These are phyloP conservation scores for Mactra quadrangularis DNA, from an alignment of 1,140 invertebrate species.

Conservation along the genomic window DNA sequence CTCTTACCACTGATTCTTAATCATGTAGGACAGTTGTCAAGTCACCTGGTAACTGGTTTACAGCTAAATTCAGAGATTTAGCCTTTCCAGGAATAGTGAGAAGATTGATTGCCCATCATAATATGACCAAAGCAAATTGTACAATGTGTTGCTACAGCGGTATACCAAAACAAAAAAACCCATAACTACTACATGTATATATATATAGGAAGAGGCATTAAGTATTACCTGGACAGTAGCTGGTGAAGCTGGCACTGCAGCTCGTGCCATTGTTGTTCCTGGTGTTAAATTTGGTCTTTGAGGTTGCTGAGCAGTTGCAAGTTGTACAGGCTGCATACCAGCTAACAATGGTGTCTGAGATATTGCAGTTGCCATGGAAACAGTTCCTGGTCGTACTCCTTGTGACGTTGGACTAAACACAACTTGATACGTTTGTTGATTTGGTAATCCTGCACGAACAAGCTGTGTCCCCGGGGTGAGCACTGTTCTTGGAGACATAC, in stretches of 20 bases:
- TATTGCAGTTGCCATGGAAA: conserved; percentile 8
- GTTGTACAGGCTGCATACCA: neutral
- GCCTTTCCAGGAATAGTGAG: too few species aligned
- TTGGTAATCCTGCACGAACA: conserved; percentile 14
- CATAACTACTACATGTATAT: too few species aligned
- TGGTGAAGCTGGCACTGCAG: conserved; percentile 24
- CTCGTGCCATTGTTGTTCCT: conserved; percentile 45
- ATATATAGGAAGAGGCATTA: too few species aligned
- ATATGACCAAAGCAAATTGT: too few species aligned
- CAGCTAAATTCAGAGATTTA: too few species aligned
- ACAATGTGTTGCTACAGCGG: too few species aligned
- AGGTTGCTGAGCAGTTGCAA: neutral
- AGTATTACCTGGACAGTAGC: neutral
- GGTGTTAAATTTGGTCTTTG: conserved; percentile 13
- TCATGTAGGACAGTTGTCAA: too few species aligned
- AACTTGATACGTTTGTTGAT: conserved; percentile 44
- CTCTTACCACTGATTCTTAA: too few species aligned
- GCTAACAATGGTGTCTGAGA: neutral
- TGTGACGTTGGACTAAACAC: conserved; percentile 14
- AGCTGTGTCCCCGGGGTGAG: conserved; percentile 44
- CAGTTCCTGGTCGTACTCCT: conserved; percentile 1
- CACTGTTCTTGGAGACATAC: conserved; percentile 17
- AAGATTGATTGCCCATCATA: too few species aligned
- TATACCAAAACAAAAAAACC: too few species aligned
- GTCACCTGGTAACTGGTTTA: too few species aligned